Conservation (phyloP, 2,113 vertebrate species). For the Pseudopipra pipra region DNA sequence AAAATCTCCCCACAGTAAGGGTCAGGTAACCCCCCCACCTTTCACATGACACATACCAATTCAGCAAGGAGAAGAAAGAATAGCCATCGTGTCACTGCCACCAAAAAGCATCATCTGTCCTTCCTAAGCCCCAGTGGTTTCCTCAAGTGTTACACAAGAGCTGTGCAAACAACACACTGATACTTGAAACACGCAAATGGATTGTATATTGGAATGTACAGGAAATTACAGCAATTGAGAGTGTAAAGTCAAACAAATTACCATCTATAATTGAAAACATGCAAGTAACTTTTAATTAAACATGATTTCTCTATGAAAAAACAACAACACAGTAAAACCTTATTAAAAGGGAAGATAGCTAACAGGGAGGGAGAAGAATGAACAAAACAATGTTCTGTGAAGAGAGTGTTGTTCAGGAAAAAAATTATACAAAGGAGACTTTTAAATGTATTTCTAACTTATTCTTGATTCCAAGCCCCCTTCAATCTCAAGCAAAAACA, state of each 20-base stretch:
- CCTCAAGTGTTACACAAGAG: conserved; percentile 29
- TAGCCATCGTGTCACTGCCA: neutral
- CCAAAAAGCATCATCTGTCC: neutral
- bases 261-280: conserved; percentile 57
- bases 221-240: conserved; percentile 67
- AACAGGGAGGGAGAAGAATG: neutral
- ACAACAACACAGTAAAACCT: neutral
- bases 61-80: neutral
- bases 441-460: neutral
- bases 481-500: neutral
- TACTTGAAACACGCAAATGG: conserved; percentile 56
- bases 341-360: neutral
- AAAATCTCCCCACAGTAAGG: neutral
- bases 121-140: conserved; percentile 21
- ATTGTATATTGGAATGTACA: conserved; percentile 21
- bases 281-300: conserved; percentile 70
- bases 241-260: conserved; percentile 72
- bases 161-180: conserved; percentile 45
- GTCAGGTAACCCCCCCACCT: neutral
- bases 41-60: neutral
- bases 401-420: neutral
- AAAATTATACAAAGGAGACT: neutral
- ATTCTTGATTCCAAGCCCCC: neutral
- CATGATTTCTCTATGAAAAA: conserved; percentile 42
- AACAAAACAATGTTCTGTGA: neutral